Evolutionary conservation across 2,797 vertebrate genomes (phyloP).

Genomic region (Molossus alvarezi): DNA sequence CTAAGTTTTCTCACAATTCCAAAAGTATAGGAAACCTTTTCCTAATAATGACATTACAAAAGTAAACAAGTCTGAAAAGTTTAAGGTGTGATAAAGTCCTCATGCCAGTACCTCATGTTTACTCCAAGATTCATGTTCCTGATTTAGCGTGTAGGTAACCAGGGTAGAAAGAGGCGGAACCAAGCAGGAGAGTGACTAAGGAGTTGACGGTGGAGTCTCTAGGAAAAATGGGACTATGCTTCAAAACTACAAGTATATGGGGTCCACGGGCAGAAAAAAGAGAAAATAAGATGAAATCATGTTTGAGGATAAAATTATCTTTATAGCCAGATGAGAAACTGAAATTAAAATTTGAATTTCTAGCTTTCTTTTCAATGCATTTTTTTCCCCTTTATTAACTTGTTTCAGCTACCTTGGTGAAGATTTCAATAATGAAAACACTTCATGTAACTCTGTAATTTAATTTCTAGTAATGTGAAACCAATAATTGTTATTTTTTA

Average conservation of each 20-base stretch:
- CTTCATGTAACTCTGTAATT: background rate
- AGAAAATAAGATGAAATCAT: background rate
- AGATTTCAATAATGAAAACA: conserved; percentile 36
- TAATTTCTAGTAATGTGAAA: conserved; percentile 52
- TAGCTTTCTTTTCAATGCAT: background rate
- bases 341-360: background rate
- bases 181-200: background rate
- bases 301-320: background rate
- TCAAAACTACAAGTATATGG: background rate
- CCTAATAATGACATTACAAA: conserved; percentile 18
- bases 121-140: background rate
- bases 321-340: background rate
- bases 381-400: background rate
- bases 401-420: background rate
- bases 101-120: background rate
- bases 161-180: background rate
- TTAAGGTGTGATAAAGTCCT: background rate
- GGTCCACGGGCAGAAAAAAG: background rate
- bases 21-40: background rate
- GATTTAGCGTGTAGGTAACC: background rate
- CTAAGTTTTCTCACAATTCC: background rate
- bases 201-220: background rate
- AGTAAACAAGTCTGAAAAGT: background rate
- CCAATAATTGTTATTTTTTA: conserved; percentile 2
- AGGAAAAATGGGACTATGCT: background rate